These are phyloP conservation scores for Melitaea athalia DNA, from an alignment of 2,888 invertebrate genomes.

Conservation along the genomic window DNA sequence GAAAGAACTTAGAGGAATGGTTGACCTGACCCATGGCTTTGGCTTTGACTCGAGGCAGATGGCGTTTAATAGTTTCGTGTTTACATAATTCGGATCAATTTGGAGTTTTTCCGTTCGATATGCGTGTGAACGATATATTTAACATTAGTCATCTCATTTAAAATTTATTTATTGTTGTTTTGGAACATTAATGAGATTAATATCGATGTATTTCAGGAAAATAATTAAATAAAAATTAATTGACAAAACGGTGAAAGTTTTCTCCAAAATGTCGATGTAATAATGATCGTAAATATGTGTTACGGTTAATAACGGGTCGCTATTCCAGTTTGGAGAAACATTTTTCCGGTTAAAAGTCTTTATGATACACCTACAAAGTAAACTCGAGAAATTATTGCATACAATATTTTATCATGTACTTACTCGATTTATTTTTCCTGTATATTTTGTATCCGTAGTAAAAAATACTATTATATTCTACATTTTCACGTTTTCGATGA, in stretches of 20 bases:
- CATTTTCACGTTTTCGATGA: too few species aligned
- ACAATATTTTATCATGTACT: not conserved
- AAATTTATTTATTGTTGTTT: too few species aligned
- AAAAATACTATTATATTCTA: too few species aligned
- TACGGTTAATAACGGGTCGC: not conserved
- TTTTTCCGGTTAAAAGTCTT: not conserved
- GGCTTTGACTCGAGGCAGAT: too few species aligned
- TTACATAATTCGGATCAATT: not conserved
- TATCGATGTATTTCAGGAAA: too few species aligned
- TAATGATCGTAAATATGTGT: not conserved
- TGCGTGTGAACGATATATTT: not conserved
- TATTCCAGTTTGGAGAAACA: not conserved
- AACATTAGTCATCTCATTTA: too few species aligned
- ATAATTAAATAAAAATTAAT: not conserved
- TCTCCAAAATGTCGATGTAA: conserved; percentile 2
- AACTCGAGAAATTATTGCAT: not conserved
- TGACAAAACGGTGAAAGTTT: not conserved
- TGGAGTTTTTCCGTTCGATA: not conserved
- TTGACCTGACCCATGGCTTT: too few species aligned
- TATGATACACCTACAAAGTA: not conserved
- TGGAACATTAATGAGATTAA: too few species aligned
- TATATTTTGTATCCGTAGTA: too few species aligned
- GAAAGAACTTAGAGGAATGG: too few species aligned
- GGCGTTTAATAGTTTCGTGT: too few species aligned
- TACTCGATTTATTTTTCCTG: too few species aligned